Base-by-base conservation (phyloP, 2,797 vertebrate genomes). In the Girardinus metallicus region DNA sequence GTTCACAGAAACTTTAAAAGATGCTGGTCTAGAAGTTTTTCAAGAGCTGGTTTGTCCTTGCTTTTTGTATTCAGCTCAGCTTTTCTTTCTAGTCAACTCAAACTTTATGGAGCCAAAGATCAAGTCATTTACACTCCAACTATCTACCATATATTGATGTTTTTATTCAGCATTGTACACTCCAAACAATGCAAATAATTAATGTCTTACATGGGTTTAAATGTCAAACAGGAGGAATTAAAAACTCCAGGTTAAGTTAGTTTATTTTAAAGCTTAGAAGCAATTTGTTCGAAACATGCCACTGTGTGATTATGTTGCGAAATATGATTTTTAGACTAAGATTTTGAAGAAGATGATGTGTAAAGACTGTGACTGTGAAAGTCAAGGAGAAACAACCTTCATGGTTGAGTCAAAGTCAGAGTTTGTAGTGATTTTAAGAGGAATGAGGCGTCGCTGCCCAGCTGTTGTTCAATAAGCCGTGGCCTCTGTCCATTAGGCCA, bases 381-480 rank as follows among this genome's bases (percentile, higher is more conserved):
- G 75, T 87, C 46, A 60, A 84, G 53, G 53, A 89, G 78, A 86
- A 85, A 78, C 34, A 79, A 76, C 86, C 36, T 73, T 77, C 66
- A 82, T 64, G 79, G 78, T 87, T 10, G 7, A 79, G 86, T 81
- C 81, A 86, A 90, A 91, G 88, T 93, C 84, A 77, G 79, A 87
- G 88, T 91, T 90, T 87, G 79, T 82, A 47, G 86, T 86, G 86
- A 93, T 92, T 91, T 92, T 53, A 80, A 86, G 89, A 91, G 91
- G 93, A 91, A 86, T 70, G 68, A 85, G 83, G 83, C 62, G 49
- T 92, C 86, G 51, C 80, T 64, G 60, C 85, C 88, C 93, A 94
- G 94, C 94, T 94, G 94, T 92, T 94, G 93, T 87, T 94, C 94
- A 95, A 94, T 95, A 95, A 95, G 93, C 93, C 91, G 70, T 94